Evolutionary conservation across 2,888 invertebrate genomes (phyloP), one percentile per base, ranked within the genome.

Genomic region (Subacronicta megacephala): DNA sequence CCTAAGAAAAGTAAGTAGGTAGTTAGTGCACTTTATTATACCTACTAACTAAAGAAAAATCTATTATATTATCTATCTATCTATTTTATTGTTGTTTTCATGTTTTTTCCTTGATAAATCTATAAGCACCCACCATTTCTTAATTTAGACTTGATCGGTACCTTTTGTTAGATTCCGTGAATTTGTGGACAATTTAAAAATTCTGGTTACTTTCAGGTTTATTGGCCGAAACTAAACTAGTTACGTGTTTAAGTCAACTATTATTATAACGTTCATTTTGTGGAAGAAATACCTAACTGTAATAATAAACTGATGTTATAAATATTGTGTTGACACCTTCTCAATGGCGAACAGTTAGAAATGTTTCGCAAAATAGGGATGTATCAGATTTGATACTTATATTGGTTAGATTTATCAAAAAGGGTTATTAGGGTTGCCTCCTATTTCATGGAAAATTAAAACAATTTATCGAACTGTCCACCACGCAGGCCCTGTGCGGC

Each of bases 161-260:
- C 38, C 53, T 45, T 33, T 60, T 64, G 53, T 49, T 49, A 17
- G 9, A 41, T 64, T 64, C 61, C 18, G 23, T 40, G 53, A 67
- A 67, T 67, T 60, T 35, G 29, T 41, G 56, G 50, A 57, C 59
- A 67, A 51, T 65, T 62, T 68, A 61, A 57, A 63, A 58, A 45
- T 15, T 45, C 36, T 26, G 35, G 41, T 15, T 65, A 31, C 36
- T 17, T 66, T 26, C 59, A 45, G 50, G 41, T 46, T 62, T 23
- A 41, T 37, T 42, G 41, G 12, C 33, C 17, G 47, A 61, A 26
- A 31, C 16, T 10, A 26, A 35, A 53, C 43, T 63, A 3, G 47
- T 52, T 42, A 59, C 59, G 59, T 43, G 44, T 51, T 66, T 42
- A n/a, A 36, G 23, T 43, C n/a, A 44, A 5, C 35, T 31, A 7